These are phyloP conservation scores for Drosophila ustulata DNA, from an alignment of 2,888 invertebrate species.

Conservation along the genomic window DNA sequence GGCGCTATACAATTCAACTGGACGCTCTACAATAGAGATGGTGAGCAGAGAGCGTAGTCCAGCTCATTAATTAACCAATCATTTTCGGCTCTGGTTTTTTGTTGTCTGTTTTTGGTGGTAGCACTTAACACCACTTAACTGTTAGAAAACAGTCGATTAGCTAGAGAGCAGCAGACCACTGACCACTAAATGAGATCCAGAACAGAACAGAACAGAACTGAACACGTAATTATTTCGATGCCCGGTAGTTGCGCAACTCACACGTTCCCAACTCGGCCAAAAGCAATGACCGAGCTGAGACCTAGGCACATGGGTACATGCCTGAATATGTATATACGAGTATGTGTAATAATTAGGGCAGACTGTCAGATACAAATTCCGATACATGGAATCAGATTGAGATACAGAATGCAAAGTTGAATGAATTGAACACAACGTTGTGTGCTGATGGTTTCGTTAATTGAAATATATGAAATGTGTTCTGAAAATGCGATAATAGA, in stretches of 20 bases:
- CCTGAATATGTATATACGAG: neutral
- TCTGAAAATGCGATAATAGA: neutral
- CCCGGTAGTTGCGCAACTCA: constrained; percentile 26
- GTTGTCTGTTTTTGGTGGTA: constrained; percentile 20
- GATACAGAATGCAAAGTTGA: constrained; percentile 19
- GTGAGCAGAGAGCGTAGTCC: constrained; percentile 2
- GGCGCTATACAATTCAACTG: constrained; percentile 17
- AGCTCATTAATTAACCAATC: constrained; percentile 41
- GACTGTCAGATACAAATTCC: constrained; percentile 26
- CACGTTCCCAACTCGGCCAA: constrained; percentile 8
- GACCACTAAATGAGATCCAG: constrained; percentile 25
- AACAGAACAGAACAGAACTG: constrained; percentile 13
- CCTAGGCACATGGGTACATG: constrained; percentile 6
- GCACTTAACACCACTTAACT: constrained; percentile 65
- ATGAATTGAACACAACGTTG: constrained; percentile 35
- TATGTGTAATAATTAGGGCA: constrained; percentile 38
- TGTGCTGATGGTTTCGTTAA: constrained; percentile 27
- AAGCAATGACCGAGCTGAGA: constrained; percentile 7
- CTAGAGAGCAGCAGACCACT: constrained; percentile 24
- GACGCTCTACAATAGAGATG: neutral
- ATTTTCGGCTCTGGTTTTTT: constrained; percentile 10
- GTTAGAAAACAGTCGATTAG: constrained; percentile 56
- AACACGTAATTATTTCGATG: constrained; percentile 27
- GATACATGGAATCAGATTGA: constrained; percentile 19
- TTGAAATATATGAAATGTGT: constrained; percentile 22